Percentiles rank a stretch among this genome's conserved stretches.
Evolutionary conservation across 2,888 invertebrate species (phyloP).

Genomic region (Cantharis nigra): DNA sequence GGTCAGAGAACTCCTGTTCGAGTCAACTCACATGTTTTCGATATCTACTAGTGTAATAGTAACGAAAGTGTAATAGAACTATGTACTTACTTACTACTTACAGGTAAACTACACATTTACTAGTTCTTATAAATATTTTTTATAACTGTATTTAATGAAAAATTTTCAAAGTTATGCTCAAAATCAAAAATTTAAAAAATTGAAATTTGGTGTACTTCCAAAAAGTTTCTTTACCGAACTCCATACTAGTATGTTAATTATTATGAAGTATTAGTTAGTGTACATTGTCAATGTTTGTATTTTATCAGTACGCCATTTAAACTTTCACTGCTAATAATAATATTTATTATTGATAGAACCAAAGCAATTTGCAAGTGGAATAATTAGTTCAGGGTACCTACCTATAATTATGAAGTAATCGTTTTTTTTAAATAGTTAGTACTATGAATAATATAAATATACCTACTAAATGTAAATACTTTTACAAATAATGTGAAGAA

Average conservation of each 20-base stretch:
- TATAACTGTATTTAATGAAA: too few relatives aligned
- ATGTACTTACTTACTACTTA: background rate
- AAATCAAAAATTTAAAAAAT: too few relatives aligned
- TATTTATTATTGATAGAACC: background rate
- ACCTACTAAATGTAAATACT: background rate
- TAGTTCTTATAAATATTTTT: background rate
- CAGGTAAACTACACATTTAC: background rate
- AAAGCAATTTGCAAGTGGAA: background rate
- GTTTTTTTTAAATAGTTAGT: background rate
- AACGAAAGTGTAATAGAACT: background rate
- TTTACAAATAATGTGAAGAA: too few relatives aligned
- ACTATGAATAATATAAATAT: background rate
- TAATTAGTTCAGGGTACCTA: background rate
- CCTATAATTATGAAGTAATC: background rate
- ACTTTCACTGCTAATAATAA: background rate
- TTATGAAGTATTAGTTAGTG: too few relatives aligned
- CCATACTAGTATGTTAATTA: too few relatives aligned
- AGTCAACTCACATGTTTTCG: background rate
- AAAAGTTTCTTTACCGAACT: too few relatives aligned
- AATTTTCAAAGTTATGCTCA: too few relatives aligned
- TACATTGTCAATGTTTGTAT: background rate
- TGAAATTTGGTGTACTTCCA: too few relatives aligned
- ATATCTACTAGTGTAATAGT: background rate
- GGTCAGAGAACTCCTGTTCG: background rate
- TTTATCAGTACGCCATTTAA: background rate